Base-by-base conservation (phyloP, 2,797 vertebrate genomes). In the Epinephelus malabaricus region DNA sequence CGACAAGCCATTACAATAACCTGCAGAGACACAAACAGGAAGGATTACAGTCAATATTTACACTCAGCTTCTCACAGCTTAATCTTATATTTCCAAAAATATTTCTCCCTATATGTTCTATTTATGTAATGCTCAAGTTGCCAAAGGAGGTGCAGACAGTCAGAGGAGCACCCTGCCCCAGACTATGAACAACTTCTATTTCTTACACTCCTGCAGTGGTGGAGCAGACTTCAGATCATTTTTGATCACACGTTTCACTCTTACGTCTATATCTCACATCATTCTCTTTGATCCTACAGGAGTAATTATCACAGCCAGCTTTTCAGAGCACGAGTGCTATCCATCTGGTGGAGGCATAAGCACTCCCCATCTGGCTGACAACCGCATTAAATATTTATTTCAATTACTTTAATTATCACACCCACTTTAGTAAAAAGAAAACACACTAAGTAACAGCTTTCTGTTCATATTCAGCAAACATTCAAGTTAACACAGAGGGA, bases 1-100 rank as follows among this genome's bases (percentile, higher is more conserved):
- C 98, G 96, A 94, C 98, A 99, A 47, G 98, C 98, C 98, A 98
- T 98, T 60, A 98, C 96, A 86, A 99, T 98, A 88, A 99, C 97
- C 98, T 98, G 92, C 69, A 90, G 59, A 69, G 76, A 79, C 55
- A 88, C 79, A 92, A 79, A 83, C 63, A 70, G 62, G 64, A 83
- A 53, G 55, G 47, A 76, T 69, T 66, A 50, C 1, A 34, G 67
- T 88, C 51, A 81, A 80, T 64, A 79, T 79, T 82, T 63, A 68
- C 18, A 58, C 46, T 60, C 59, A 43, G 58, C 34, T 6, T 23
- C 34, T 56, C 18, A 46, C 47, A 64, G 34, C 9, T 58, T 43
- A 70, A 73, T 49, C 60, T 30, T n/a, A 10, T 27, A 50, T 60
- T 69, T 71, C 49, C 47, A 54, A 61, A 83, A 69, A 67, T 18